A percentile compares a stretch with the other conserved stretches of the same genome.
Conservation (phyloP, 35 echinoderm and acorn worm genomes). For the Apostichopus parvimensis region DNA sequence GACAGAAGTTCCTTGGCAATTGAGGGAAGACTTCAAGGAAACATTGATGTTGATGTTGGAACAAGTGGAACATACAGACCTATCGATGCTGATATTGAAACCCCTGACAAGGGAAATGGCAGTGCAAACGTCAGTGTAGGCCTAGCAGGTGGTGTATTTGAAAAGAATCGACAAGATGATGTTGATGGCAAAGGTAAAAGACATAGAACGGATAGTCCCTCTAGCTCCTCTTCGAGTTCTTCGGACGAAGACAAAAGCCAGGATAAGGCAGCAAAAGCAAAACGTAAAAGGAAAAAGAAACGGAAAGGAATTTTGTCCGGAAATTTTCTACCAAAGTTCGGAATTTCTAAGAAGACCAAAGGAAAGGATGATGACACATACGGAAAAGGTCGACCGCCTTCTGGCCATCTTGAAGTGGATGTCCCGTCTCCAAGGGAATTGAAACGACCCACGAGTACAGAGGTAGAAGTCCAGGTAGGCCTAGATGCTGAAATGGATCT, state of each 20-base stretch:
- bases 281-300: constrained; percentile 41
- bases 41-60: background rate
- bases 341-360: constrained; percentile 5
- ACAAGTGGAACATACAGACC: constrained; percentile 35
- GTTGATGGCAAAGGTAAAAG: background rate
- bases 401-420: background rate
- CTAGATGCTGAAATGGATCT: background rate
- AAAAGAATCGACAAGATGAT: too few relatives aligned
- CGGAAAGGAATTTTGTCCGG: constrained; percentile 16
- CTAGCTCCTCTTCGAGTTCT: background rate
- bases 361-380: background rate
- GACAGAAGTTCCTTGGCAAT: background rate
- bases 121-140: background rate
- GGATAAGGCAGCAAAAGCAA: constrained; percentile 10
- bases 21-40: background rate
- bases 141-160: background rate
- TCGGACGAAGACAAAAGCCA: background rate
- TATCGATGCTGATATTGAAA: constrained; percentile 35
- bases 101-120: background rate
- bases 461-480: constrained; percentile 9
- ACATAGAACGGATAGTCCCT: constrained; percentile 7
- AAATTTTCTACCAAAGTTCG: constrained; percentile 34
- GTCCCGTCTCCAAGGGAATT: background rate
- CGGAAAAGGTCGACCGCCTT: background rate
- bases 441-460: background rate